Evolutionary conservation across 2,797 vertebrate species (phyloP).

Genomic region (Triplophysa yarkandensis): DNA sequence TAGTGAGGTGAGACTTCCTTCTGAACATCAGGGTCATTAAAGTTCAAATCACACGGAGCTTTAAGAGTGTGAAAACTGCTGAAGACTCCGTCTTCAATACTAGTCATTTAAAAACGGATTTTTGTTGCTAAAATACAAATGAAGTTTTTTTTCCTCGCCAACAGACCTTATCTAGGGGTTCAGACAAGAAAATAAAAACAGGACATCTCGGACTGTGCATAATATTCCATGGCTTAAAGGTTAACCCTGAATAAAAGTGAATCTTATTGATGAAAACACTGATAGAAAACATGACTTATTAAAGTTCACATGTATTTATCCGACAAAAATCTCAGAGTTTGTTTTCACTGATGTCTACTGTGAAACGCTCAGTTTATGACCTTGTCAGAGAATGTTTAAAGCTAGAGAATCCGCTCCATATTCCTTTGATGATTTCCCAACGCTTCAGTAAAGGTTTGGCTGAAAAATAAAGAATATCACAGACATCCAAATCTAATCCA

Average conservation of each 20-base stretch:
- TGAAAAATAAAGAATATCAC: background rate
- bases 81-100: background rate
- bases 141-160: constrained; percentile 17
- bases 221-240: background rate
- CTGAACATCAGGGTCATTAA: constrained; percentile 27
- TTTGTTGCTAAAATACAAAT: background rate
- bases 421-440: background rate
- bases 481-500: background rate
- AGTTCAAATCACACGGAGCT: constrained; percentile 22
- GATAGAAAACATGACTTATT: background rate
- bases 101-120: constrained; percentile 14
- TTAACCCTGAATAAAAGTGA: background rate
- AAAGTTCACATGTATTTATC: background rate
- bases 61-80: constrained; percentile 22
- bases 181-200: background rate
- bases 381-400: background rate
- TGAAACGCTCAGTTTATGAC: background rate
- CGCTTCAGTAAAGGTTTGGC: background rate
- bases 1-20: constrained; percentile 24
- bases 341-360: background rate
- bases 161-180: background rate
- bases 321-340: background rate
- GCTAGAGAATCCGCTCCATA: background rate
- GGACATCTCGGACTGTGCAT: background rate
- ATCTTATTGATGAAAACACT: background rate